phyloP scores from a whole-genome alignment of 2,797 vertebrate species.

The Pachyuromys duprasi region DNA sequence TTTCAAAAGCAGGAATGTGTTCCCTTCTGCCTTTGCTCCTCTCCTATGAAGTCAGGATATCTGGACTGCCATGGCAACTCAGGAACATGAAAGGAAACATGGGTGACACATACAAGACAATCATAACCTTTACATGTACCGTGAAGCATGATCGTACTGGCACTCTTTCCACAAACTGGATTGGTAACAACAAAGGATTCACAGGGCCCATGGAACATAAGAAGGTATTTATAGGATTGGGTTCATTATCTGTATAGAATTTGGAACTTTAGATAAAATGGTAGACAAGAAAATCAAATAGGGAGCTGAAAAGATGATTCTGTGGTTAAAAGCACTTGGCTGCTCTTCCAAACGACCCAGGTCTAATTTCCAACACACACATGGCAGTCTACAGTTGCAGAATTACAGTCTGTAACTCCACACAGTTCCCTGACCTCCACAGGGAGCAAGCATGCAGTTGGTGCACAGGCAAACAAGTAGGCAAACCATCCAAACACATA shows the following conservation, averaged over 20 bases:
- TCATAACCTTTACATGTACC: not conserved
- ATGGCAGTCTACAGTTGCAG: not conserved
- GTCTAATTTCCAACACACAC: not conserved
- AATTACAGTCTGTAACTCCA: not conserved
- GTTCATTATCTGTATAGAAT: not conserved
- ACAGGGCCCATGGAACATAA: not conserved
- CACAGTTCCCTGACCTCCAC: not conserved
- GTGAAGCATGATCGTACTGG: not conserved
- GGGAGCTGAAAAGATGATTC: not conserved
- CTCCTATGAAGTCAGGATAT: not conserved
- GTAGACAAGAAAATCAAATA: not conserved
- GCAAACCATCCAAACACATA: not conserved
- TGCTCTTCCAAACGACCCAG: not conserved
- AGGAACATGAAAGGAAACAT: constrained; percentile 2
- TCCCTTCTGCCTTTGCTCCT: not conserved
- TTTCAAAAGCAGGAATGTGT: not conserved
- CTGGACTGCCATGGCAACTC: not conserved
- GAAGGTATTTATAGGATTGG: not conserved
- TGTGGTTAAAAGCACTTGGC: not conserved
- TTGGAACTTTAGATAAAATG: not conserved
- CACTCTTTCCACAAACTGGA: constrained; percentile 29
- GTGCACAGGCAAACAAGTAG: not conserved
- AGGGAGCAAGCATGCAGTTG: not conserved
- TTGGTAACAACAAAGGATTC: not conserved
- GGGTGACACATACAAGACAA: not conserved